Base-by-base conservation (phyloP, 1,140 invertebrate genomes). In the Achatina immaculata region DNA sequence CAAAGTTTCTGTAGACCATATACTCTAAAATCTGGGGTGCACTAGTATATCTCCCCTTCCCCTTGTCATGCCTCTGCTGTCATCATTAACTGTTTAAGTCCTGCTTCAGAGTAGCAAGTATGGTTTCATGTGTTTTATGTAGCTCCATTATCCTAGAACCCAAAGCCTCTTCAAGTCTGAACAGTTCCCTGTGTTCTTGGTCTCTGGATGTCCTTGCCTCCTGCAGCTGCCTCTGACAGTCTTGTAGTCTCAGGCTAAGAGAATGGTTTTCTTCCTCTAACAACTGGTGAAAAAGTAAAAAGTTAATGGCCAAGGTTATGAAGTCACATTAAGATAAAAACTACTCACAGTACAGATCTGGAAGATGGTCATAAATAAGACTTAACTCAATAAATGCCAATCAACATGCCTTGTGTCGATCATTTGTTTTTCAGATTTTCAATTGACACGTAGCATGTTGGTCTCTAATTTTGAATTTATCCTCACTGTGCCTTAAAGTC, bases 141-240 rank as follows among this genome's bases (percentile, higher is more conserved):
- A 97, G 92, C 91, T 97, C 96, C 88, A 96, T 95, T 82, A 98
- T 95, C 87, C 96, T 95, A 65, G 94, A 93, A 73, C 95, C 95
- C 82, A 98, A 92, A 91, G 96, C 95, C 81, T 94, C 93, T 90
- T 97, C 97, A 65, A 98, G 91, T 58, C 95, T 95, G 84, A 96
- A 94, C 80, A 97, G 93, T 82, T 97, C 95, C 87, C 96, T 94
- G 85, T 95, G 93, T 90, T 96, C 96, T 66, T 95, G 94, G 90
- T 96, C 96, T 88, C 96, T 95, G 28, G 95, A 94, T 80, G 94
- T 94, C 73, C 96, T 91, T 9, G 95, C 94, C 66, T 96, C 94
- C 85, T 97, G 95, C 85, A 97, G 92, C 89, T 97, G 95, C 80
- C 95, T 95, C 89, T 97, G 95, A 14, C 95, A 94, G 69, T 95